phyloP scores from a whole-genome alignment of 1,140 invertebrate genomes.

The Subanguina moxae region DNA sequence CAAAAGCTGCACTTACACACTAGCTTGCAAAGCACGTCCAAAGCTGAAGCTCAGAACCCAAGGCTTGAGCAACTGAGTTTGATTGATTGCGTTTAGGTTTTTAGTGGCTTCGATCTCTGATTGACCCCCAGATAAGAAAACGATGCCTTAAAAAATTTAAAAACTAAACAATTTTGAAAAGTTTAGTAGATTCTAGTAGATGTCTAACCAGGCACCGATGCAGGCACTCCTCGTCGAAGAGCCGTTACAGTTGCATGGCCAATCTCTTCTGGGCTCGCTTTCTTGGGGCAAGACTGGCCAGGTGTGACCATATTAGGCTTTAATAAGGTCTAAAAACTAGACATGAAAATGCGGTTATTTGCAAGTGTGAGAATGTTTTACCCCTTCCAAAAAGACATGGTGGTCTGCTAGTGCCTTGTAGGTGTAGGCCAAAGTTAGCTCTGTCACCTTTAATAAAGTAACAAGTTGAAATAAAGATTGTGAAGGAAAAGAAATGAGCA shows the following conservation, averaged over 20 bases:
- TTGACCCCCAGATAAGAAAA: conserved; percentile 92
- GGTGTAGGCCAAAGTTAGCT: conserved; percentile 77
- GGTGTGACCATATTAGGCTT: conserved; percentile 99
- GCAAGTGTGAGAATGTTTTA: too few relatives aligned
- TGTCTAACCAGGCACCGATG: conserved; percentile 77
- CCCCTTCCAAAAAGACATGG: conserved; percentile 90
- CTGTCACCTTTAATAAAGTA: conserved; percentile 43
- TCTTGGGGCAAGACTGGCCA: conserved; percentile 70
- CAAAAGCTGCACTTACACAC: conserved; percentile 64
- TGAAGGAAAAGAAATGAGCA: conserved; percentile 68
- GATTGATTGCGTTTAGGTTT: conserved; percentile 91
- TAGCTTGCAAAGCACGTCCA: conserved; percentile 81
- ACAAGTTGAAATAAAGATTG: neutral
- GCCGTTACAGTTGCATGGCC: conserved; percentile 80
- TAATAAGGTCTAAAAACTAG: conserved; percentile 69
- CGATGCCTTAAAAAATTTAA: conserved; percentile 68
- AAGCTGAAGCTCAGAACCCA: conserved; percentile 95
- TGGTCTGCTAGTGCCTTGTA: conserved; percentile 97
- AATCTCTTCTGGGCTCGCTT: conserved; percentile 73
- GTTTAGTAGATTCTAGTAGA: neutral
- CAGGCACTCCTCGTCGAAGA: conserved; percentile 79
- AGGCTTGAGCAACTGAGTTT: conserved; percentile 74
- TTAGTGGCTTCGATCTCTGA: conserved; percentile 92
- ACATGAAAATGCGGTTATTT: too few relatives aligned
- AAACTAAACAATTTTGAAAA: neutral